phyloP scores from a whole-genome alignment of 2,113 vertebrate species.

The Centropus bengalensis region DNA sequence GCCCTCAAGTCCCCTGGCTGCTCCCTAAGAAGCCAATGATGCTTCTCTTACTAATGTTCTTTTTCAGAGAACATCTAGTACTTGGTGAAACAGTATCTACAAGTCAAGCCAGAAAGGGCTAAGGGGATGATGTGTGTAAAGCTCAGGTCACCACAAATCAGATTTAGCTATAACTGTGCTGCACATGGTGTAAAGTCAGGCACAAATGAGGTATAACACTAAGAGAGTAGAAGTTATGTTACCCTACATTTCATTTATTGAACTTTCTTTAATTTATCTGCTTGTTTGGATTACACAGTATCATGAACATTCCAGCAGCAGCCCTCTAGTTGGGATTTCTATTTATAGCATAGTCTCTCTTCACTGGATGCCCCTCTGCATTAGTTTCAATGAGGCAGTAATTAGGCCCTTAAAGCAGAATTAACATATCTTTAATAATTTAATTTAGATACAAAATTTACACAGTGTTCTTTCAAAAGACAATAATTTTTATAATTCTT shows the following conservation, averaged over 20 bases:
- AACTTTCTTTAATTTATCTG: conserved; percentile 9
- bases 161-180: background rate
- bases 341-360: conserved; percentile 14
- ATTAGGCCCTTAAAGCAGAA: conserved; percentile 28
- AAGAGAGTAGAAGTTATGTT: background rate
- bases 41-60: background rate
- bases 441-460: background rate
- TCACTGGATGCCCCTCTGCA: background rate
- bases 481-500: background rate
- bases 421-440: conserved; percentile 10
- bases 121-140: conserved; percentile 32
- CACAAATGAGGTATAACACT: background rate
- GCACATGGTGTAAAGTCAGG: background rate
- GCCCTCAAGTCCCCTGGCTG: background rate
- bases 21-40: background rate
- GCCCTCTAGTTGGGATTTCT: conserved; percentile 8
- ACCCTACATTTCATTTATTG: background rate
- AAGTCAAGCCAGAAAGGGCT: background rate
- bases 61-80: conserved; percentile 6
- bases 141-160: conserved; percentile 28
- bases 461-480: background rate
- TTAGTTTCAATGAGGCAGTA: conserved; percentile 8
- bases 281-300: conserved; percentile 12
- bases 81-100: background rate
- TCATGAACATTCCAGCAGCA: background rate